These are phyloP conservation scores for Piaya cayana DNA, from an alignment of 2,113 vertebrate genomes.

Conservation along the genomic window DNA sequence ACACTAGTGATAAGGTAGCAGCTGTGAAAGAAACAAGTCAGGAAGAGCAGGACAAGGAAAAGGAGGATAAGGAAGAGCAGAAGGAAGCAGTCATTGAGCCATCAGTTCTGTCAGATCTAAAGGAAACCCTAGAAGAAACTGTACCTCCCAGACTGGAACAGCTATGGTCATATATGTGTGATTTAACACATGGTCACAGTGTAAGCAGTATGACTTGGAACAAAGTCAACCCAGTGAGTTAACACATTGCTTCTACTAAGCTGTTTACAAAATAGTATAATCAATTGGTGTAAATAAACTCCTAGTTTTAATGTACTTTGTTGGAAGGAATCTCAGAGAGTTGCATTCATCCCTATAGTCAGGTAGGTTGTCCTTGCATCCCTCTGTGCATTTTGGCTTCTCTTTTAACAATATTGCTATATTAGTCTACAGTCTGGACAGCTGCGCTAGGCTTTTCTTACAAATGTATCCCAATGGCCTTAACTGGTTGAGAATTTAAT, in stretches of 20 bases:
- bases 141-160: conserved; percentile 72
- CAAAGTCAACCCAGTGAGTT: conserved; percentile 83
- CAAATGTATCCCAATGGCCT: neutral
- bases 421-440: neutral
- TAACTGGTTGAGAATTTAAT: neutral
- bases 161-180: conserved; percentile 87
- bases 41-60: neutral
- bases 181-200: conserved; percentile 74
- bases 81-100: neutral
- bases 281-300: neutral
- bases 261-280: neutral
- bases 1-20: neutral
- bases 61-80: neutral
- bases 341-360: neutral
- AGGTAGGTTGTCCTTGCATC: neutral
- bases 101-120: neutral
- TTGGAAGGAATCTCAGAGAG: neutral
- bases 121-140: neutral
- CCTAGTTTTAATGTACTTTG: neutral
- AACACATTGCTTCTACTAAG: neutral
- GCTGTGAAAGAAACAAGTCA: neutral
- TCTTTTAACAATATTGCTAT: neutral
- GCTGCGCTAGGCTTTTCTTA: neutral
- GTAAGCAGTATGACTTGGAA: conserved; percentile 90
- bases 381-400: neutral